Base-by-base conservation (phyloP, 2,797 vertebrate species). In the Hafferia zeledoni region DNA sequence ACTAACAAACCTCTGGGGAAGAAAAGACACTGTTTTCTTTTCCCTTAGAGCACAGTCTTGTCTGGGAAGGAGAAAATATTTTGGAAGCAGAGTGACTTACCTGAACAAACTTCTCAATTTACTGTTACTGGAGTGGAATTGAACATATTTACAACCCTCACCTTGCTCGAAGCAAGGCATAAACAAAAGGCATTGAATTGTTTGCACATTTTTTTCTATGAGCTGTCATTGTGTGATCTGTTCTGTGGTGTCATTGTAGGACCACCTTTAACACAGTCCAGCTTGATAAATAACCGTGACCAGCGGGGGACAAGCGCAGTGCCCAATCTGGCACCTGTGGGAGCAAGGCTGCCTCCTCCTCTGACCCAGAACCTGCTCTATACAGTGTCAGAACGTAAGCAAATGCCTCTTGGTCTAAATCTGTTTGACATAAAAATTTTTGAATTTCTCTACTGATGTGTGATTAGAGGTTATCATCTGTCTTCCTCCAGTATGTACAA, bases 331-430 rank as follows among this genome's bases (percentile, higher is more conserved):
- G 97, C 98, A 44, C 98, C 98, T 8, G 95, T 98, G 57, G 98
- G 98, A 97, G 97, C 98, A 80, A 97, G 98, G 89, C 97, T 98
- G 78, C 98, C 98, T 97, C 98, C 98, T 97, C 97, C 98, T 61
- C 97, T 99, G 94, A 98, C 99, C 97, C 98, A 99, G 95, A 99
- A 99, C 97, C 99, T 99, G 91, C 99, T 99, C 95, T 99, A 99
- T 89, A 98, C 98, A 93, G 98, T 99, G 91, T 99, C 99, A 94
- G 99, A 99, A 99, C 99, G 99, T 99, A 99, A 99, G 99, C 97
- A 97, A 56, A 85, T 72, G 60, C 89, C 90, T 87, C n/a, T 97
- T n/a, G 52, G 2, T 43, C 71, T 52, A 14, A 64, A 31, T 79
- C 52, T 80, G 43, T 24, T 35, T 20, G 16, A 31, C 2, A 23